phyloP scores from a whole-genome alignment of 2,113 vertebrate species.

The Fregetta grallaria region DNA sequence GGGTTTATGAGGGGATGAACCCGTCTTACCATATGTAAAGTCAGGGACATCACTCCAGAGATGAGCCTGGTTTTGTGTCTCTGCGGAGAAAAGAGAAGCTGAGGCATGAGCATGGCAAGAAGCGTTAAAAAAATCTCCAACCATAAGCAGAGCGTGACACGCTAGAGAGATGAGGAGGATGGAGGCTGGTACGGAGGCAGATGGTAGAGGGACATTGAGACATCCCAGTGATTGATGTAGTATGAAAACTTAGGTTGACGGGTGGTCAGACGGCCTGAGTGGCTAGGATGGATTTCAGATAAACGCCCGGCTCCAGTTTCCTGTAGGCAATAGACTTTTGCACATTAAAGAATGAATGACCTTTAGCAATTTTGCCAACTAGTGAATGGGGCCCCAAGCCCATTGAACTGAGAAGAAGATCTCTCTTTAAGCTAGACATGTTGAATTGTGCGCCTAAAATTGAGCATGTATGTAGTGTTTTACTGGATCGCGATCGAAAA shows the following conservation, averaged over 20 bases:
- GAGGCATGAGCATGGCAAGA: neutral
- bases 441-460: neutral
- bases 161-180: neutral
- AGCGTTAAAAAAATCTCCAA: neutral
- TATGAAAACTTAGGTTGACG: neutral
- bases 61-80: neutral
- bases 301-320: neutral
- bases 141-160: neutral
- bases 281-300: slow-evolving; percentile 7
- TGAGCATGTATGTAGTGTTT: neutral
- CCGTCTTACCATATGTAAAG: neutral
- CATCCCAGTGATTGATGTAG: neutral
- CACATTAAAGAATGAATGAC: neutral
- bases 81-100: neutral
- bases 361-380: neutral
- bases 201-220: neutral
- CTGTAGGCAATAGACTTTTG: neutral
- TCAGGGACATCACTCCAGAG: neutral
- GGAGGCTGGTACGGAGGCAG: neutral
- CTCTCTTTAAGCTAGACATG: neutral
- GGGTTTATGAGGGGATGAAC: neutral
- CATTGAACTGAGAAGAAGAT: neutral
- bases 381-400: neutral
- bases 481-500: accelerated
- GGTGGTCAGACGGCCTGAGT: neutral